phyloP scores from a whole-genome alignment of 2,113 vertebrate species.

The Thinocorus orbignyianus region DNA sequence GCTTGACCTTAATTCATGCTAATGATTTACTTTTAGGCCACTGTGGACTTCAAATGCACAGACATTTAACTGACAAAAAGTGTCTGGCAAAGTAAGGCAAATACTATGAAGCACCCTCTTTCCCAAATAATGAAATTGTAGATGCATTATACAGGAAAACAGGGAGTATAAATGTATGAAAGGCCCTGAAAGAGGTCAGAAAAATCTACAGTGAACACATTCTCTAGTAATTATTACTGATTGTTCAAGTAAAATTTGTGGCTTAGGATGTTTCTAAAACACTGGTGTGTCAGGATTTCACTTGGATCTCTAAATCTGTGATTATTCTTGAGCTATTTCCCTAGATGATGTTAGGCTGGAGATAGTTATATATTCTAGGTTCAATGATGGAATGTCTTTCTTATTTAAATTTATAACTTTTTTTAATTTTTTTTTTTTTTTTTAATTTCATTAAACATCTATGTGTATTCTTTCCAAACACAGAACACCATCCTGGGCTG shows the following conservation, averaged over 20 bases:
- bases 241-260: not conserved
- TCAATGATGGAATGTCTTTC: not conserved
- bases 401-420: not conserved
- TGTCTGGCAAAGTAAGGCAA: not conserved
- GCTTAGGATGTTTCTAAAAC: not conserved
- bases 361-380: not conserved
- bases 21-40: not conserved
- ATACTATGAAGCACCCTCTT: not conserved
- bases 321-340: not conserved
- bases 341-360: not conserved
- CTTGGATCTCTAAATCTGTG: not conserved
- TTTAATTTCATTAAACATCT: not conserved
- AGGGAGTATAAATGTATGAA: not conserved
- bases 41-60: not conserved
- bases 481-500: not conserved
- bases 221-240: not conserved
- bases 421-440: no score
- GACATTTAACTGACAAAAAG: not conserved
- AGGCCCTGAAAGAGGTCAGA: not conserved
- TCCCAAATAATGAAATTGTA: not conserved
- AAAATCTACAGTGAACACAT: fast-evolving
- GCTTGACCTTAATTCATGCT: not conserved
- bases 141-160: not conserved
- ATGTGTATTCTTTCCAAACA: not conserved
- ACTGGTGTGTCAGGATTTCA: not conserved